Percentiles rank a stretch among this genome's conserved stretches.
phyloP scores from a whole-genome alignment of 1,140 invertebrate species.

The Drosophila pachea region DNA sequence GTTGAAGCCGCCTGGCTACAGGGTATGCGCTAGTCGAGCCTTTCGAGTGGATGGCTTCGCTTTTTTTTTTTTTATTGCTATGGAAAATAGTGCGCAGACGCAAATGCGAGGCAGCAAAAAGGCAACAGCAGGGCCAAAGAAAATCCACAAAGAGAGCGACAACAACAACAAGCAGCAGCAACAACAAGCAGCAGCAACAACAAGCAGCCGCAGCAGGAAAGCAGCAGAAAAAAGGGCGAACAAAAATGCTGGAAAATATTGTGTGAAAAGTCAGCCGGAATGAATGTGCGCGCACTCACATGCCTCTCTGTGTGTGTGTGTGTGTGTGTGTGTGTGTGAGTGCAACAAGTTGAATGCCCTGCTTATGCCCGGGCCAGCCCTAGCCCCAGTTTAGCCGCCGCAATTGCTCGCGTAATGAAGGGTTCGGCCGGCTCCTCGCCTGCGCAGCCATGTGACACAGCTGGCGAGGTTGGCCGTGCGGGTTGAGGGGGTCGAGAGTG shows the following conservation, averaged over 20 bases:
- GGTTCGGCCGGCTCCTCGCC: slow-evolving; percentile 53
- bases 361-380: slow-evolving; percentile 39
- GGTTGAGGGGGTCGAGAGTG: background rate
- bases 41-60: too few relatives aligned
- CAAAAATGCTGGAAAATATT: slow-evolving; percentile 68
- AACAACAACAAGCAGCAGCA: slow-evolving; percentile 33
- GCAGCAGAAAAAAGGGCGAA: slow-evolving; percentile 54
- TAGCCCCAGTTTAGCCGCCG: slow-evolving; percentile 17
- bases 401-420: slow-evolving; percentile 61
- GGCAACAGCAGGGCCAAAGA: slow-evolving; percentile 33
- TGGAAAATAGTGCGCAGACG: slow-evolving; percentile 75
- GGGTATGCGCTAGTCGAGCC: slow-evolving; percentile 1
- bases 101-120: slow-evolving; percentile 65
- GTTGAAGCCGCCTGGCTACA: background rate
- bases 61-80: slow-evolving; percentile 63
- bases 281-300: background rate
- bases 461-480: too few relatives aligned
- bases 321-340: slow-evolving; percentile 19
- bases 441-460: slow-evolving; percentile 33
- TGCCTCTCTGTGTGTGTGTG: slow-evolving; percentile 1
- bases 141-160: slow-evolving; percentile 32
- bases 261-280: slow-evolving; percentile 60
- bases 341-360: slow-evolving; percentile 65
- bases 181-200: slow-evolving; percentile 26
- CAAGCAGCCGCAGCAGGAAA: too few relatives aligned